phyloP scores from a whole-genome alignment of 2,113 vertebrate species.

The Phalacrocorax aristotelis region DNA sequence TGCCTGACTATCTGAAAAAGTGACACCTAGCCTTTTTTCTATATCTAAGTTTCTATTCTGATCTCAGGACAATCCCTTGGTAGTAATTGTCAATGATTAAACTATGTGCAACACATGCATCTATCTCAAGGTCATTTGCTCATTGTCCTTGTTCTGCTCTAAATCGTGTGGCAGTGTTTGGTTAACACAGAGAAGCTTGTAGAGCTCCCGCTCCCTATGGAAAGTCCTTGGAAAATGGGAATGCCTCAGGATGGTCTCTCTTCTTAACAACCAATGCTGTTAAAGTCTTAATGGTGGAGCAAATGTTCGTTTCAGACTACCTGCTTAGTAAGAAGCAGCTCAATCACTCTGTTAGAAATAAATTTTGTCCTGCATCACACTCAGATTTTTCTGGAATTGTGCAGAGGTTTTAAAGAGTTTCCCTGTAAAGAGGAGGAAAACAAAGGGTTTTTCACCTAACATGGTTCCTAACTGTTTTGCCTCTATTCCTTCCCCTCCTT shows the following conservation, averaged over 20 bases:
- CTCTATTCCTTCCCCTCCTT: background rate
- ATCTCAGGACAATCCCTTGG: background rate
- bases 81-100: background rate
- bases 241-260: background rate
- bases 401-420: background rate
- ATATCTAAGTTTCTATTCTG: background rate
- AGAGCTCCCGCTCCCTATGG: background rate
- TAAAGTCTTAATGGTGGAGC: background rate
- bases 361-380: background rate
- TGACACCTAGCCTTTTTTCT: background rate
- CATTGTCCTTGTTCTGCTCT: background rate
- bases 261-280: background rate
- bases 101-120: background rate
- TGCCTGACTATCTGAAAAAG: background rate
- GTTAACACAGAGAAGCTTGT: background rate
- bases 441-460: background rate
- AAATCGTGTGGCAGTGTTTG: background rate
- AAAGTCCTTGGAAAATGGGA: background rate
- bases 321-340: background rate
- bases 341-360: background rate
- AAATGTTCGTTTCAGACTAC: background rate
- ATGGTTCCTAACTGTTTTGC: background rate
- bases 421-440: background rate
- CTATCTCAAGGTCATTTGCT: background rate
- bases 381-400: background rate